A percentile compares a stretch with the other conserved stretches of the same genome.
These are phyloP conservation scores for Heterotilapia buettikoferi DNA, from an alignment of 2,113 vertebrate species.

Conservation along the genomic window DNA sequence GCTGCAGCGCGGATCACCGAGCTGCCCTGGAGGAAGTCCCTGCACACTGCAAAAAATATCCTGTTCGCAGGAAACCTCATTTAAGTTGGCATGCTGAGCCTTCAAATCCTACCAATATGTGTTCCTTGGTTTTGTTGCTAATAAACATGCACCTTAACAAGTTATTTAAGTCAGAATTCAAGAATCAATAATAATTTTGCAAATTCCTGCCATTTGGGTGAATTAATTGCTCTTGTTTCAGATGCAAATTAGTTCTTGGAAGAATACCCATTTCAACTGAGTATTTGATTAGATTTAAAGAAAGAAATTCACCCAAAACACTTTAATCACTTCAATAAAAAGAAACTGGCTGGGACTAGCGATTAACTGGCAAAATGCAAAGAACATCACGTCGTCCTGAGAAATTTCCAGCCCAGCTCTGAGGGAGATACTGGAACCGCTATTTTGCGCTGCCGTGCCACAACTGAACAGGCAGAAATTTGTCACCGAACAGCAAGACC, in stretches of 20 bases:
- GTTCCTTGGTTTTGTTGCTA: background rate
- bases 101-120: background rate
- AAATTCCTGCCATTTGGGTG: background rate
- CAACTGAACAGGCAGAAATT: background rate
- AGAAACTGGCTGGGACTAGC: background rate
- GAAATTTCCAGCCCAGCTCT: slow-evolving; percentile 1
- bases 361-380: slow-evolving; percentile 20
- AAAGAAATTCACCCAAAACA: background rate
- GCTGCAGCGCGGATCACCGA: background rate
- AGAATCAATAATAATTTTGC: background rate
- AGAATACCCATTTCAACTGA: background rate
- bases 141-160: background rate
- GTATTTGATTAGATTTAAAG: background rate
- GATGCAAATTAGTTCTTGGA: slow-evolving; percentile 22
- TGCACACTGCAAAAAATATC: background rate
- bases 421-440: background rate
- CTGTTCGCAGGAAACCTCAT: background rate
- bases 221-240: background rate
- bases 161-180: background rate
- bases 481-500: background rate
- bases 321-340: background rate
- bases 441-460: background rate
- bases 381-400: background rate
- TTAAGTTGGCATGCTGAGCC: background rate
- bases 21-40: background rate